Evolutionary conservation across 2,113 vertebrate species (phyloP), one percentile per base, ranked within the genome.

Genomic region (Hassar affinis): DNA sequence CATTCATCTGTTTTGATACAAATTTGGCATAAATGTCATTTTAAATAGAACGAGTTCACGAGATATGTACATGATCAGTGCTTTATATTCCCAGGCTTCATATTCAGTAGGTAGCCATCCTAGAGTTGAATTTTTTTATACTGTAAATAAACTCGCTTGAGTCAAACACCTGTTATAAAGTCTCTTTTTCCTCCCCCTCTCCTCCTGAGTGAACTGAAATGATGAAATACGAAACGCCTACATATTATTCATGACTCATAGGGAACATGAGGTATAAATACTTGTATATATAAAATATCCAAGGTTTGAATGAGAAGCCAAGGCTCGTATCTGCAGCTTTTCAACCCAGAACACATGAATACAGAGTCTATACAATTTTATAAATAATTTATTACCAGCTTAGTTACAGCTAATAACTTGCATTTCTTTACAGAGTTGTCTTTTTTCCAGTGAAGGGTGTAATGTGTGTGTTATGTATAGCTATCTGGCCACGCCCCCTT

Each of bases 111-210:
- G 27, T 62, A 75, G 47, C 38, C 35, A 54, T 78, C 47, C 76
- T 42, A 45, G 64, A 69, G 5, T 68, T 79, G 52, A 64, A 72
- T n/a, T 52, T 75, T 77, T 76, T 87, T 82, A 88, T 54, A 77
- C 86, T 89, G 91, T 89, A 89, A 85, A 74, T 79, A 86, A 88
- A 89, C 68, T 71, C 86, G 83, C 84, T 87, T 72, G 88, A 84
- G 66, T 78, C 35, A 33, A 74, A 51, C 54, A 77, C 5, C 10
- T 80, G 66, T n/a, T 74, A 33, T 17, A 15, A n/a, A 18, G 15
- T 33, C 17, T 54, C 6, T 45, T 35, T 69, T 45, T 45, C 3
- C 45, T 45, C 22, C 35, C 0, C 2, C 22, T 59, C 22, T 25
- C 20, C 7, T 3, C 51, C 45, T n/a, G n/a, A n/a, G n/a, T n/a